Percentiles rank a stretch among this genome's conserved stretches.
Evolutionary conservation across 1,140 invertebrate species (phyloP).

Genomic region (Drosophila ananassae): DNA sequence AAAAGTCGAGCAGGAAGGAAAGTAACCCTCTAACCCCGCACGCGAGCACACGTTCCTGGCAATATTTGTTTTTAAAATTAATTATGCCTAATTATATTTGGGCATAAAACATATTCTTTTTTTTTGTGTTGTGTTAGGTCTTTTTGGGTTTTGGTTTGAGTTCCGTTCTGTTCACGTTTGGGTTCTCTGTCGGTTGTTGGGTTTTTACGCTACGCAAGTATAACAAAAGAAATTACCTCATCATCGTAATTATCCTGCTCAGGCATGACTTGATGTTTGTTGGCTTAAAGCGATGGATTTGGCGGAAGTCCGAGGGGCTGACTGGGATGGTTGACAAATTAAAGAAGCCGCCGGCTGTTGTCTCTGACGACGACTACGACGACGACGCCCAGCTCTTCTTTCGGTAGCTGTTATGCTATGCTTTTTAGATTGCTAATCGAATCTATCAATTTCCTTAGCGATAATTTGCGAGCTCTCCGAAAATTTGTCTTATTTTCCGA

Average conservation of each 20-base stretch:
- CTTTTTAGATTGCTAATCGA: conserved; percentile 70
- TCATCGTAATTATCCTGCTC: conserved; percentile 83
- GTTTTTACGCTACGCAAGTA: conserved; percentile 19
- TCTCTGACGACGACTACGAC: conserved; percentile 3
- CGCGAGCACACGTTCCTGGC: conserved; percentile 36
- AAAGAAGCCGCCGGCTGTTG: conserved; percentile 49
- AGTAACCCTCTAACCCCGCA: conserved; percentile 6
- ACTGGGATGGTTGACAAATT: conserved; percentile 55
- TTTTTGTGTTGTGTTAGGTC: conserved; percentile 20
- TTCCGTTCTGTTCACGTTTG: conserved; percentile 3
- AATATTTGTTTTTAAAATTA: conserved; percentile 74
- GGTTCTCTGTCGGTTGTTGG: conserved; percentile 2
- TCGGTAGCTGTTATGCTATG: background rate
- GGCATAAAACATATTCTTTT: conserved; percentile 58
- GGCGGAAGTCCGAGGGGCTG: conserved; percentile 30
- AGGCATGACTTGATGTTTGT: conserved; percentile 73
- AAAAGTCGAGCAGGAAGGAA: background rate
- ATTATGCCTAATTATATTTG: conserved; percentile 72
- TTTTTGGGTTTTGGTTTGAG: background rate
- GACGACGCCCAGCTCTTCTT: background rate
- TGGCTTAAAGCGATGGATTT: conserved; percentile 59
- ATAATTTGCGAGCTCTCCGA: conserved; percentile 61
- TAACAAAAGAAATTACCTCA: conserved; percentile 80
- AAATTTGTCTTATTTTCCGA: conserved; percentile 50
- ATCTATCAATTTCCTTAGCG: conserved; percentile 70